Conservation (phyloP, 1,140 invertebrate genomes). For the Drosophila paulistorum region DNA sequence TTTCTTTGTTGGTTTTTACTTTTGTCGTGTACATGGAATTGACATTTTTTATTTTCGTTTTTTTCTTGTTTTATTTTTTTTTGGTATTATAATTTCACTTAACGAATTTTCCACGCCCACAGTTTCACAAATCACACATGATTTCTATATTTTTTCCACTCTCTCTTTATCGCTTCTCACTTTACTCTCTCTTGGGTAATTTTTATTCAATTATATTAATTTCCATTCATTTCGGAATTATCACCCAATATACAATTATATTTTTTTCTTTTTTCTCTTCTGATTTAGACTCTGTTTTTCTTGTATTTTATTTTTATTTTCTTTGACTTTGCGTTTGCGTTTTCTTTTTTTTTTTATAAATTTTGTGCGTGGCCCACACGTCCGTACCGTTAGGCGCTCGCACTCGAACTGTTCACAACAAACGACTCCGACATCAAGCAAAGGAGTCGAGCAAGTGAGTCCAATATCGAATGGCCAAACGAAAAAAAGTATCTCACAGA, state of each 20-base stretch:
- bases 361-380: slow-evolving; percentile 71
- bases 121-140: slow-evolving; percentile 52
- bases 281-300: slow-evolving; percentile 30
- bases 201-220: slow-evolving; percentile 21
- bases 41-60: slow-evolving; percentile 61
- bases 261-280: neutral
- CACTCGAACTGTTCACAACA: slow-evolving; percentile 70
- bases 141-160: slow-evolving; percentile 21
- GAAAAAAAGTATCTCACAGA: slow-evolving; percentile 37
- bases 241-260: slow-evolving; percentile 36
- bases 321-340: slow-evolving; percentile 37
- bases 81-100: slow-evolving; percentile 10
- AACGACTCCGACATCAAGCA: neutral
- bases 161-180: slow-evolving; percentile 1
- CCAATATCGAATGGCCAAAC: slow-evolving; percentile 6
- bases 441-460: too few species aligned
- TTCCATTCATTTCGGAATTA: slow-evolving; percentile 29
- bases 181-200: slow-evolving; percentile 9
- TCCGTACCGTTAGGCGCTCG: slow-evolving; percentile 73
- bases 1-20: slow-evolving; percentile 42
- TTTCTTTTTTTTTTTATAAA: slow-evolving; percentile 27
- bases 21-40: slow-evolving; percentile 46
- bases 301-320: slow-evolving; percentile 23
- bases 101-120: slow-evolving; percentile 13
- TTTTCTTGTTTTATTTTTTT: slow-evolving; percentile 7